Evolutionary conservation across 2,888 invertebrate species (phyloP), one percentile per base, ranked within the genome.

Genomic region (Drosophila prolongata): DNA sequence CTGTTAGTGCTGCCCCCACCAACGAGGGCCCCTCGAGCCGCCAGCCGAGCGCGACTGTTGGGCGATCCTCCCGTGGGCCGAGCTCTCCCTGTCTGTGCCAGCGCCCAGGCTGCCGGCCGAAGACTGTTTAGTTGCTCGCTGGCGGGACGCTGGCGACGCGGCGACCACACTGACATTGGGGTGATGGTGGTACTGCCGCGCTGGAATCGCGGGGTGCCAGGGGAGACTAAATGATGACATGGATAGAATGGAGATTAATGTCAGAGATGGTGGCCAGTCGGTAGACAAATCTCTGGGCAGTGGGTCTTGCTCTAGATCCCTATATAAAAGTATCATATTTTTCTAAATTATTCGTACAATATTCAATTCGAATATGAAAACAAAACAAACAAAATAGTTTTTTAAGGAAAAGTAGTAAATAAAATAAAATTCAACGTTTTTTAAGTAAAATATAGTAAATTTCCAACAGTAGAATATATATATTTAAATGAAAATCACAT

Each of bases 191-290:
- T 44, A 52, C 49, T 49, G 50, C 61, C 53, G 67, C 58, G 58
- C 38, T 65, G 67, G 65, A 73, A 65, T 77, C 79, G 88, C 24
- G 24, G 24, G 24, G 24, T 4, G 70, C 44, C 69, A 66, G 66
- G 54, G 70, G 68, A 70, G 86, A 82, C 88, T 88, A 79, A 11
- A 70, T 70, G 86, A 83, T 79, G 85, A 85, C 60, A 85, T 69
- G 77, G 46, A 71, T 79, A 78, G 72, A 82, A 87, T 81, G 87
- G 87, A 72, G 56, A 87, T 85, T 76, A 66, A 78, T 77, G 75
- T 78, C 75, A 75, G 73, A 78, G 87, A 87, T 87, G 87, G 85
- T 76, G 76, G 73, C 78, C 65, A 62, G 55, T 42, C 46, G 38
- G 8, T 13, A 52, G 65, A 64, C 65, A 44, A 65, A 27, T 38